These are phyloP conservation scores for Diabrotica undecimpunctata DNA, from an alignment of 1,140 invertebrate genomes.

Conservation along the genomic window DNA sequence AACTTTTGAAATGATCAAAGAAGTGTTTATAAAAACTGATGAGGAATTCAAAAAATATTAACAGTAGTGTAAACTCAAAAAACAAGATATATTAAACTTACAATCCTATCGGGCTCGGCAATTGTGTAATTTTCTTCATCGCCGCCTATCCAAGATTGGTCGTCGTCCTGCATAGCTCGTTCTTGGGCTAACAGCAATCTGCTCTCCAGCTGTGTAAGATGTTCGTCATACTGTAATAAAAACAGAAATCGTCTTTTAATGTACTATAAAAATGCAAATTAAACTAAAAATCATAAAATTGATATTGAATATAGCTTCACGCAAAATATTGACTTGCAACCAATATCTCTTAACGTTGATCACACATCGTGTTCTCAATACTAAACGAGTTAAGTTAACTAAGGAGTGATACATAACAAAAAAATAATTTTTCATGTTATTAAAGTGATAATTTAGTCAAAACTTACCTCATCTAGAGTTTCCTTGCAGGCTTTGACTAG, in stretches of 20 bases:
- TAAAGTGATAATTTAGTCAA: no score
- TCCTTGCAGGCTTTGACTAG: constrained; percentile 71
- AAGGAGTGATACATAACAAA: no score
- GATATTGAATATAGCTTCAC: background rate
- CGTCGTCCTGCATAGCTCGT: constrained; percentile 83
- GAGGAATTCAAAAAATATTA: no score
- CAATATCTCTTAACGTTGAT: background rate
- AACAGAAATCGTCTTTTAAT: background rate
- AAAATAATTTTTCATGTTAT: no score
- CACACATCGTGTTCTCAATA: no score
- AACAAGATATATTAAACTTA: constrained; percentile 14
- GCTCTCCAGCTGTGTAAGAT: constrained; percentile 77
- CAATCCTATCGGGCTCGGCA: constrained; percentile 53
- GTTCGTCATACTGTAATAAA: constrained; percentile 70
- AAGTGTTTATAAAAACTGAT: no score
- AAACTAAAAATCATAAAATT: background rate
- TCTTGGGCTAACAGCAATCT: constrained; percentile 84
- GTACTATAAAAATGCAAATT: background rate
- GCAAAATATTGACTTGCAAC: background rate
- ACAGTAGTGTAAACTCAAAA: no score
- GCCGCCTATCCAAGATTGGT: constrained; percentile 63
- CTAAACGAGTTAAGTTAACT: no score
- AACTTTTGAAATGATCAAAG: no score
- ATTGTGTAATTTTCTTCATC: constrained; percentile 67
- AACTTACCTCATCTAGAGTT: constrained; percentile 69